Evolutionary conservation across 2,113 vertebrate genomes (phyloP).

Genomic region (Crocuta crocuta): DNA sequence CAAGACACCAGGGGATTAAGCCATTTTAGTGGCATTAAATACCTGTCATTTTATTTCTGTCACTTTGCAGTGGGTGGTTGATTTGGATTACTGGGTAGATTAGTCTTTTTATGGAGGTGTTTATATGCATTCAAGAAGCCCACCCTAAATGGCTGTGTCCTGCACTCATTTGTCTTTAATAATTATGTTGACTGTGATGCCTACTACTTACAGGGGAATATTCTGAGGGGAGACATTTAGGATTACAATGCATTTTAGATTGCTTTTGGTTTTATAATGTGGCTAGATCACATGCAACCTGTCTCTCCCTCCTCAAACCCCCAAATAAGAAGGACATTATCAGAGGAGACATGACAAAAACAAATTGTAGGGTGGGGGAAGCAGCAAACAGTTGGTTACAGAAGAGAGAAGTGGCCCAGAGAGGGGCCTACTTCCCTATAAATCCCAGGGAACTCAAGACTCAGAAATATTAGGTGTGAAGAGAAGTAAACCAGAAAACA

Average conservation of each 20-base stretch:
- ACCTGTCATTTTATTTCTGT: constrained; percentile 71
- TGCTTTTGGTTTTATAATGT: background rate
- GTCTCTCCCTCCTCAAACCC: background rate
- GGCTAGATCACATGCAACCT: background rate
- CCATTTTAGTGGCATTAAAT: constrained; percentile 68
- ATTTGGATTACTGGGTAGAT: constrained; percentile 69
- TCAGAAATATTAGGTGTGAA: background rate
- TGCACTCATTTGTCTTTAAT: background rate
- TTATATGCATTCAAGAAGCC: constrained; percentile 45
- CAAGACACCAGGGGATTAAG: constrained; percentile 67
- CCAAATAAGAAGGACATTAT: background rate
- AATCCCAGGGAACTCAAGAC: background rate
- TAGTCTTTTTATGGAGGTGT: constrained; percentile 68
- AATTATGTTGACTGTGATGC: background rate
- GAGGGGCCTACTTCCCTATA: background rate
- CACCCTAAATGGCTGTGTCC: background rate
- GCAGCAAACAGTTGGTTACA: background rate
- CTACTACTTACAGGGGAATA: background rate
- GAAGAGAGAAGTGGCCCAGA: background rate
- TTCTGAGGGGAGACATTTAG: background rate
- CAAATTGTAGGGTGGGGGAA: background rate
- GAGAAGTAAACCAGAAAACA: background rate
- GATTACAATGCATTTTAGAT: background rate
- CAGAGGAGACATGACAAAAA: background rate
- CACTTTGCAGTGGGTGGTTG: constrained; percentile 72